Conservation (phyloP, 2,888 invertebrate species). For the Ischnus inquisitorius region DNA sequence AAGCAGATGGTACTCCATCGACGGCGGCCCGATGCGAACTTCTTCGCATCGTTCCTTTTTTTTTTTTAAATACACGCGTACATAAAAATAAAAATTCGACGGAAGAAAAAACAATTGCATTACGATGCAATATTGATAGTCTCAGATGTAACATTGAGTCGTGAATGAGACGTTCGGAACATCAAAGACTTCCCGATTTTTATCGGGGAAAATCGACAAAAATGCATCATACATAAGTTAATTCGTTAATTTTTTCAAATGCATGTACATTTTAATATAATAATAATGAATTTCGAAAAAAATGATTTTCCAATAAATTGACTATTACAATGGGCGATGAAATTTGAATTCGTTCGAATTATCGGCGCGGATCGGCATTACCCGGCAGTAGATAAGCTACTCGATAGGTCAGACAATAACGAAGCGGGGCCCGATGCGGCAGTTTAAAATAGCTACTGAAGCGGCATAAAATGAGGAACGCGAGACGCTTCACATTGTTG, state of each 20-base stretch:
- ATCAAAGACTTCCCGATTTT: too few species aligned
- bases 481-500: slow-evolving; percentile 35
- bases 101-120: background rate
- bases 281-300: background rate
- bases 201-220: too few species aligned
- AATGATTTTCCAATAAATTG: background rate
- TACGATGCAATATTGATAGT: too few species aligned
- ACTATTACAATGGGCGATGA: background rate
- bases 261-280: too few species aligned
- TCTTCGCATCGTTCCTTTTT: slow-evolving; percentile 8
- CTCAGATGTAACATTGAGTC: too few species aligned
- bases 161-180: too few species aligned
- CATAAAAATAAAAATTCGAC: background rate
- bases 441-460: slow-evolving; percentile 23
- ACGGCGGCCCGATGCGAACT: background rate
- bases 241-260: too few species aligned
- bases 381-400: background rate
- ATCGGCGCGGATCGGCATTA: background rate
- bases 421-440: background rate
- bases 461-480: background rate
- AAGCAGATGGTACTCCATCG: slow-evolving; percentile 30
- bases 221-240: too few species aligned
- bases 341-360: background rate
- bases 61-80: background rate
- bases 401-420: slow-evolving; percentile 36